Conservation (phyloP, 2,888 invertebrate genomes). For the Microctonus aethiopoides region DNA sequence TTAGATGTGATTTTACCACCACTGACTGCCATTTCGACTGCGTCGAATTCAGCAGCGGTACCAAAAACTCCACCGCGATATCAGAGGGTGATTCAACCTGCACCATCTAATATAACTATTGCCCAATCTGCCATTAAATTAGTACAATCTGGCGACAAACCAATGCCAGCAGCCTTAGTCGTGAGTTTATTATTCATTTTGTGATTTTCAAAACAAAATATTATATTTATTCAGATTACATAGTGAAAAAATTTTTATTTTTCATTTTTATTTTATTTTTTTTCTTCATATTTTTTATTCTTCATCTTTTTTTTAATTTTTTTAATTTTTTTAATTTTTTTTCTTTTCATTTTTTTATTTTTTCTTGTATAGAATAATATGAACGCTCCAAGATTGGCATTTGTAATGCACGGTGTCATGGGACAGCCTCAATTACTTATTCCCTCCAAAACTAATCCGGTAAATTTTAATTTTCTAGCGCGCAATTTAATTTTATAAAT, state of each 20-base stretch:
- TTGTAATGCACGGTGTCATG: slow-evolving; percentile 60
- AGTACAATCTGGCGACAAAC: slow-evolving; percentile 57
- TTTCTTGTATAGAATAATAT: slow-evolving; percentile 57
- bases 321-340: no score
- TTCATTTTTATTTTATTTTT: not conserved
- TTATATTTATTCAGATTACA: not conserved
- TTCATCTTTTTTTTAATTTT: no score
- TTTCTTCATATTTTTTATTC: not conserved
- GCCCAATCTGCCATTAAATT: slow-evolving; percentile 55
- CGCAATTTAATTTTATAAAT: slow-evolving; percentile 4
- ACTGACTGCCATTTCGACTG: slow-evolving; percentile 28
- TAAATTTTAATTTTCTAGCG: slow-evolving; percentile 40
- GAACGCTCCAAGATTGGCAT: slow-evolving; percentile 57
- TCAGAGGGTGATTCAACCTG: slow-evolving; percentile 56
- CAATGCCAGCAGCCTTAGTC: slow-evolving; percentile 59
- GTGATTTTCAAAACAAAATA: not conserved
- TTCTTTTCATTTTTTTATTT: no score
- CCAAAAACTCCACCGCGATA: slow-evolving; percentile 50
- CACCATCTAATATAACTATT: slow-evolving; percentile 55
- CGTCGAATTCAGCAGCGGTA: slow-evolving; percentile 27
- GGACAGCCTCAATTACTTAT: slow-evolving; percentile 59
- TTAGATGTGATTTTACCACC: slow-evolving; percentile 12
- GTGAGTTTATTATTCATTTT: slow-evolving; percentile 44
- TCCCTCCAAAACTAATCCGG: slow-evolving; percentile 55
- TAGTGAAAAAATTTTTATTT: not conserved